These are phyloP conservation scores for Hesperophylax magnus DNA, from an alignment of 1,140 invertebrate species.

Conservation along the genomic window DNA sequence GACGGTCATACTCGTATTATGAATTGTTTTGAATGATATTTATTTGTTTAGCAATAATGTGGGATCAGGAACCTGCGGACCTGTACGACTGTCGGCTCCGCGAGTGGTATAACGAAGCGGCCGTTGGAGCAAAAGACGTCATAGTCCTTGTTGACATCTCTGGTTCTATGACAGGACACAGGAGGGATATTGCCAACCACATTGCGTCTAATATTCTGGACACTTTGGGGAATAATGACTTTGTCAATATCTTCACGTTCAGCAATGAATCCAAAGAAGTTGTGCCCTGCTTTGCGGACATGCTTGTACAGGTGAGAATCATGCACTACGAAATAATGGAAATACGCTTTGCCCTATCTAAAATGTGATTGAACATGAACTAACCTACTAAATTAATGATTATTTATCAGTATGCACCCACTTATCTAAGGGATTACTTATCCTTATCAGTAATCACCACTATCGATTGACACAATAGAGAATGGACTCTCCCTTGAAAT, in stretches of 20 bases:
- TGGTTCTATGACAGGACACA: constrained; percentile 96
- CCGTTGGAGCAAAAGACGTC: constrained; percentile 96
- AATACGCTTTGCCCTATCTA: too few relatives aligned
- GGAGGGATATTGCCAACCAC: constrained; percentile 93
- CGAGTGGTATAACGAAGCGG: constrained; percentile 97
- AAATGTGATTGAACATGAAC: too few relatives aligned
- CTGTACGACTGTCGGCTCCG: constrained; percentile 91
- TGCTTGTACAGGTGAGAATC: constrained; percentile 81
- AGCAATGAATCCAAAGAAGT: constrained; percentile 82
- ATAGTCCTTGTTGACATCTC: constrained; percentile 95
- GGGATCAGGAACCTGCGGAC: constrained; percentile 83
- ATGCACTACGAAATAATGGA: too few relatives aligned
- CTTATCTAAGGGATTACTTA: too few relatives aligned
- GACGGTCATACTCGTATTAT: too few relatives aligned
- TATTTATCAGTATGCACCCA: too few relatives aligned
- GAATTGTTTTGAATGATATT: constrained; percentile 38
- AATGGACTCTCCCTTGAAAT: too few relatives aligned
- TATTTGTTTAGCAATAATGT: constrained; percentile 73
- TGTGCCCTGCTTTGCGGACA: constrained; percentile 90
- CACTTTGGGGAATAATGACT: constrained; percentile 98
- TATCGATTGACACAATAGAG: too few relatives aligned
- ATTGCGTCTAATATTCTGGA: constrained; percentile 96
- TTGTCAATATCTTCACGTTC: constrained; percentile 96
- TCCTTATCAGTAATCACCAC: too few relatives aligned
- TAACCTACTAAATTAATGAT: too few relatives aligned